phyloP scores from a whole-genome alignment of 1,140 invertebrate genomes.

The Epicauta chinensis region DNA sequence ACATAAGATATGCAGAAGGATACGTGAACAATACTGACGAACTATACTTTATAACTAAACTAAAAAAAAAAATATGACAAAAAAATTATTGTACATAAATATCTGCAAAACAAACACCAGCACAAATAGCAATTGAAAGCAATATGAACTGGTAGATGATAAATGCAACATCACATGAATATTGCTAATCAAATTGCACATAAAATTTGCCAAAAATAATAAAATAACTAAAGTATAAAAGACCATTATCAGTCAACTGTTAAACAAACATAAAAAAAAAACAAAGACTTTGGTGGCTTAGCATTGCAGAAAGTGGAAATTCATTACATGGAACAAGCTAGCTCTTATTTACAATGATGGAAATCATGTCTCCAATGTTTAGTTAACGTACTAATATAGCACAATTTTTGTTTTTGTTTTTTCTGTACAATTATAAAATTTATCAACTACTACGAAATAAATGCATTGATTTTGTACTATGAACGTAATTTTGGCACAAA shows the following conservation, averaged over 20 bases:
- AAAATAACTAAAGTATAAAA: conserved; percentile 1
- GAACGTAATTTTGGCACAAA: conserved; percentile 7
- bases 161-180: conserved; percentile 15
- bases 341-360: conserved; percentile 10
- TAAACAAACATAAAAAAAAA: conserved; percentile 11
- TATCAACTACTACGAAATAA: conserved; percentile 3
- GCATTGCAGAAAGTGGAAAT: conserved; percentile 16
- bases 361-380: conserved; percentile 5
- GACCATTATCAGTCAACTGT: conserved; percentile 10
- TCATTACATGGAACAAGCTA: conserved; percentile 8
- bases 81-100: not conserved
- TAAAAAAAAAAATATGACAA: conserved; percentile 10
- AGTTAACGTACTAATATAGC: conserved; percentile 7
- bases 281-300: conserved; percentile 17
- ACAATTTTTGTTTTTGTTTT: not conserved
- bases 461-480: conserved; percentile 15
- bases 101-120: conserved; percentile 16
- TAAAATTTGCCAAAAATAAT: conserved; percentile 8
- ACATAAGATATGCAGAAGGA: conserved; percentile 14
- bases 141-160: conserved; percentile 7
- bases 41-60: conserved; percentile 3
- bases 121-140: conserved; percentile 11
- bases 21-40: conserved; percentile 14
- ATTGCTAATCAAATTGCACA: conserved; percentile 17
- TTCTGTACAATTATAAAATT: conserved; percentile 5